Evolutionary conservation across 2,797 vertebrate species (phyloP).

Genomic region (Phalloptychus januarius): DNA sequence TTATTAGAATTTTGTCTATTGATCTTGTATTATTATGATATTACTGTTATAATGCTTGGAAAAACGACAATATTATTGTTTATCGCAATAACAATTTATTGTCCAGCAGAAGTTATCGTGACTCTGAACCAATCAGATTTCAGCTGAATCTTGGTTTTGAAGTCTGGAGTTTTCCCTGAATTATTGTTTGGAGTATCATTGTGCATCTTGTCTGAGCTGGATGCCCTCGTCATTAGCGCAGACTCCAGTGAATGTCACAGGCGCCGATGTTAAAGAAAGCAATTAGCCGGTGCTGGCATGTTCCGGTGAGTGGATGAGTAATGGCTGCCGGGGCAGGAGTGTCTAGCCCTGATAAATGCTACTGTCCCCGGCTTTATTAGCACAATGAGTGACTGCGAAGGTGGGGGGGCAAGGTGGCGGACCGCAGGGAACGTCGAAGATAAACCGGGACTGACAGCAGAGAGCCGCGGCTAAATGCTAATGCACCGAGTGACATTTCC

Average conservation of each 20-base stretch:
- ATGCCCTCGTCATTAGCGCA: slow-evolving; percentile 1
- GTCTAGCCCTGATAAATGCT: slow-evolving; percentile 79
- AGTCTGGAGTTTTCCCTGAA: neutral
- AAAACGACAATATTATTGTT: too few relatives aligned
- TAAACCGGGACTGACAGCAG: slow-evolving; percentile 82
- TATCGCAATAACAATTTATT: too few relatives aligned
- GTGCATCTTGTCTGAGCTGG: neutral
- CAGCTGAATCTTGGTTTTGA: too few relatives aligned
- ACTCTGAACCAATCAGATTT: neutral
- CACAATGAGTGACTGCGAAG: slow-evolving; percentile 63
- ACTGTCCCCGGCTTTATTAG: slow-evolving; percentile 78
- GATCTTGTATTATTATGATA: too few relatives aligned
- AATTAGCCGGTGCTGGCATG: slow-evolving; percentile 78
- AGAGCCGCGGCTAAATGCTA: slow-evolving; percentile 82
- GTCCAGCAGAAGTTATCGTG: too few relatives aligned
- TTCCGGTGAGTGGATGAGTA: slow-evolving; percentile 79
- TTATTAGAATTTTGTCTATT: too few relatives aligned
- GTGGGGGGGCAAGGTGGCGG: slow-evolving; percentile 53
- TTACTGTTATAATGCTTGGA: too few relatives aligned
- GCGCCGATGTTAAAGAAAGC: slow-evolving; percentile 75
- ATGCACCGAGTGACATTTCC: slow-evolving; percentile 83
- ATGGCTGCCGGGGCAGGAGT: slow-evolving; percentile 76
- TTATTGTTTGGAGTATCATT: neutral
- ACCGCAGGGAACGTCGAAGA: slow-evolving; percentile 76
- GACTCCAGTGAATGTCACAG: slow-evolving; percentile 68